Base-by-base conservation (phyloP, 2,113 vertebrate species). In the Raja brachyura region DNA sequence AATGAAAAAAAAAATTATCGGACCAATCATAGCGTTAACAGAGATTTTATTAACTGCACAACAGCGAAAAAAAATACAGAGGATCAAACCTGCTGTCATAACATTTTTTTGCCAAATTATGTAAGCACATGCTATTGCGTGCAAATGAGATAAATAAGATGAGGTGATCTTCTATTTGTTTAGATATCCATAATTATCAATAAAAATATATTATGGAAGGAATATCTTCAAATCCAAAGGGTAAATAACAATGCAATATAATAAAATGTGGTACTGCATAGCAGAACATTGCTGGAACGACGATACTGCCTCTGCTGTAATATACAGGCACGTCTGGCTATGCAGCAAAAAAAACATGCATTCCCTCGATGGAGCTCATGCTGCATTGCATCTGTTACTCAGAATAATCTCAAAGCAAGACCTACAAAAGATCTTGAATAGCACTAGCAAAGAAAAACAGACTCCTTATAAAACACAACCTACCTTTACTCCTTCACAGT, bases 291-390 rank as follows among this genome's bases (percentile, higher is more conserved):
- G n/a, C 39, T 28, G 68, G 22, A 92, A 4, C 28, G 66, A 31
- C 20, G 68, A 54, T 18, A 73, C 33, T 73, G 68, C 39, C 68
- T 92, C 66, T 92, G 90, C 90, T 73, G 31, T 70, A 92, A 73
- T 92, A 39, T 92, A 92, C 88, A 92, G 25, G 11, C 73, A 92
- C 25, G 63, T 33, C 90, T 73, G 20, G 9, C 90, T 92, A 20
- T 92, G 90, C 90, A 92, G 90, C 68, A 74, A 74, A 74, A 70
- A 48, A 48, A 48, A 92, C 68, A 73, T 92, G 88, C 88, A 92
- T 73, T 92, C 66, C 66, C 90, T 92, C 68, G 68, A 74, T 22
- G 54, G 66, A 48, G 90, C 90, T 92, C 63, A 48, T 73, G 90
- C 68, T 54, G 90, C 90, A 92, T 28, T 92, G 90, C 61, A 92